These are phyloP conservation scores for Drosophila kanekoi DNA, from an alignment of 2,888 invertebrate genomes.

Conservation along the genomic window DNA sequence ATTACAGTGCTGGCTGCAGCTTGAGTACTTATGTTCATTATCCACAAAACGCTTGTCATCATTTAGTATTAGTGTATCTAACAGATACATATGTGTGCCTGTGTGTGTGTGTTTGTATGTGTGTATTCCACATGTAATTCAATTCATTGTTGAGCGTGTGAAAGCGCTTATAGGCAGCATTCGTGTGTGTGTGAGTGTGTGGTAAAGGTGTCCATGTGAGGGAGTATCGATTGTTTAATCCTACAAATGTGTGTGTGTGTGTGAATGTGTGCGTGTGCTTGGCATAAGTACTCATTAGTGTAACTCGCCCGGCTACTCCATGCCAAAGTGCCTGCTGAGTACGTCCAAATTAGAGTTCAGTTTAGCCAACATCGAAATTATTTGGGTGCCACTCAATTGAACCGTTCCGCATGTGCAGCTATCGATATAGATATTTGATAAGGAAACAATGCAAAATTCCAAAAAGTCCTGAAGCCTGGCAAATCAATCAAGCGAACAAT, in stretches of 20 bases:
- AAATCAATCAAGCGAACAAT: constrained; percentile 16
- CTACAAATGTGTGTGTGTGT: constrained; percentile 46
- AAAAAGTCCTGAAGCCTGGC: background rate
- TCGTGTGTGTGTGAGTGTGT: constrained; percentile 18
- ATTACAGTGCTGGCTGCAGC: constrained; percentile 41
- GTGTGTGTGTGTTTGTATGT: constrained; percentile 5
- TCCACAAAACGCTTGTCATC: constrained; percentile 69
- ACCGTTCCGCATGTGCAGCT: constrained; percentile 2
- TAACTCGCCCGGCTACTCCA: constrained; percentile 38
- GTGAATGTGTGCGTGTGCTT: constrained; percentile 20
- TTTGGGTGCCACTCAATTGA: constrained; percentile 44
- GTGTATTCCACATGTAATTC: constrained; percentile 21
- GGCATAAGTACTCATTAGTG: constrained; percentile 52
- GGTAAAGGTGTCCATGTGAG: constrained; percentile 18
- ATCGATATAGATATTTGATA: constrained; percentile 6
- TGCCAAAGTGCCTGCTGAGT: constrained; percentile 25
- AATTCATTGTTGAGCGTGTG: constrained; percentile 34
- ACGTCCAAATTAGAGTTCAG: constrained; percentile 46
- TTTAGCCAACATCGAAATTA: constrained; percentile 45
- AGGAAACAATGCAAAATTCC: background rate
- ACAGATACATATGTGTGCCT: background rate
- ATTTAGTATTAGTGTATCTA: constrained; percentile 29
- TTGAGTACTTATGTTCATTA: constrained; percentile 51
- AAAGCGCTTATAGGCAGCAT: constrained; percentile 19
- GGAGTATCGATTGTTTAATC: constrained; percentile 68